Base-by-base conservation (phyloP, 2,113 vertebrate genomes). In the Gavia stellata region DNA sequence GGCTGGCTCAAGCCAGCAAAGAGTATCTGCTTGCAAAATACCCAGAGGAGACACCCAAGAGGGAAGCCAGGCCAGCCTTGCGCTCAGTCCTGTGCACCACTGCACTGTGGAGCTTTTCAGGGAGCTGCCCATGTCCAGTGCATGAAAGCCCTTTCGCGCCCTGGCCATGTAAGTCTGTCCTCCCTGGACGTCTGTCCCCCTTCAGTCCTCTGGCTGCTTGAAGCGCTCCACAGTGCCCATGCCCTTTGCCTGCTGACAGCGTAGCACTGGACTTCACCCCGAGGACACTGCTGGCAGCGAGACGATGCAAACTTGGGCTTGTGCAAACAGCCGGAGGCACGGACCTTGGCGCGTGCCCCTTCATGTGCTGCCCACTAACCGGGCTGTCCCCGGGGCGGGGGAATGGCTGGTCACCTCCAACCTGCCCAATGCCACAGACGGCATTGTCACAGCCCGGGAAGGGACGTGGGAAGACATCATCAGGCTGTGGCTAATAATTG, bases 21-120 rank as follows among this genome's bases (percentile, higher is more conserved):
- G 83, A 79, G 24, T 65, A 75, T 72, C 95, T 95, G 71, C 71
- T 95, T 94, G 74, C 71, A 82, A 95, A 86, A 93, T 9, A 83
- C 36, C 28, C 70, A 29, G 44, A 2, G 4, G 34, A 90, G 70
- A 88, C 93, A 78, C 70, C 61, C 62, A 52, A 26, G 58, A 56
- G 62, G 58, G 83, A 81, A 86, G 63, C 14, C 33, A 56, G 68
- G 62, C 34, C 65, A 75, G 42, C 72, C n/a, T 47, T 20, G 24
- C 68, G 47, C 17, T 47, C 58, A 68, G 21, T n/a, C 17, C 59
- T 45, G 50, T 5, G 7, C 40, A 17, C 7, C 1, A 6, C 61
- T 71, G 23, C 34, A 15, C 31, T 4, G 6, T 0, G 25, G 25
- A 70, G 77, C 29, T 92, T 36, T 50, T 29, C 49, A 47, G 73